phyloP scores from a whole-genome alignment of 2,113 vertebrate genomes.

The Polyodon spathula region DNA sequence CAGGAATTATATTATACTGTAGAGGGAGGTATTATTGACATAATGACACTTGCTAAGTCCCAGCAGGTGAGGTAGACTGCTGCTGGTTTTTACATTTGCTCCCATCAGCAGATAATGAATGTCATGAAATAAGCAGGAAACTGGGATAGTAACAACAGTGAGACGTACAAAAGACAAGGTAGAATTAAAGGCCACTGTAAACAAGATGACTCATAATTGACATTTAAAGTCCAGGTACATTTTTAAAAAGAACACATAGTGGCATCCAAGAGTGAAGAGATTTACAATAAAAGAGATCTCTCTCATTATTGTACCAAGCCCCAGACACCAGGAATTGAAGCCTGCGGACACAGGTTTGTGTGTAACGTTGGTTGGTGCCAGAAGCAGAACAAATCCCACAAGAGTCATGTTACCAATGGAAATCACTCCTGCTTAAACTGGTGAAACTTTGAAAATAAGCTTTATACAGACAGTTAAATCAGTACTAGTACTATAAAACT shows the following conservation, averaged over 20 bases:
- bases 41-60: conserved; percentile 35
- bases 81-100: conserved; percentile 24
- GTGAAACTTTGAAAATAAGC: conserved; percentile 22
- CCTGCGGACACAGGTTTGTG: conserved; percentile 18
- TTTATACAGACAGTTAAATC: too few species aligned
- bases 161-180: conserved; percentile 12
- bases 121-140: conserved; percentile 28
- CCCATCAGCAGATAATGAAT: conserved; percentile 13
- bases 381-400: conserved; percentile 24
- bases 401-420: conserved; percentile 30
- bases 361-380: conserved; percentile 17
- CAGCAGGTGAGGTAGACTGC: conserved; percentile 26
- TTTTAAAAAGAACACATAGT: too few species aligned
- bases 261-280: conserved; percentile 10
- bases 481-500: too few species aligned
- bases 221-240: too few species aligned
- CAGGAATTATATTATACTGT: too few species aligned
- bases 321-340: conserved; percentile 11
- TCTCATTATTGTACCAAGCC: not conserved
- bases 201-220: conserved; percentile 1
- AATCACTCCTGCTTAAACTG: conserved; percentile 46
- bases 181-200: conserved; percentile 13
- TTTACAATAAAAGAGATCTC: not conserved
- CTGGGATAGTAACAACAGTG: conserved; percentile 25
- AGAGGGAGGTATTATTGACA: conserved; percentile 28